phyloP scores from a whole-genome alignment of 2,797 vertebrate species.

The Cephalopachus bancanus region DNA sequence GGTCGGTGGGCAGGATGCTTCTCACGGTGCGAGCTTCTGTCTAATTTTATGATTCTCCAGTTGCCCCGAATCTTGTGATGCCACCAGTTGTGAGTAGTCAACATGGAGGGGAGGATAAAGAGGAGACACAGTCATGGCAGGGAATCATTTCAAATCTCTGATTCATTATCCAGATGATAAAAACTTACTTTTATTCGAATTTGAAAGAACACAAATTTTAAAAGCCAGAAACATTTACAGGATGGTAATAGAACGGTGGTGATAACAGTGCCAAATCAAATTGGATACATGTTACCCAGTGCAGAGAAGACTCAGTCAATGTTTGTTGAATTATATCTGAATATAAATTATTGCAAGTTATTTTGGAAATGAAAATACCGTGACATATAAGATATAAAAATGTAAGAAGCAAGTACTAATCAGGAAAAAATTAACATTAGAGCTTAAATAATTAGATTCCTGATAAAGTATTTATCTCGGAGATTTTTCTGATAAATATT shows the following conservation, averaged over 20 bases:
- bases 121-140: background rate
- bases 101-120: background rate
- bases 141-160: background rate
- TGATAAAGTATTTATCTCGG: background rate
- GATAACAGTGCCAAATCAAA: slow-evolving; percentile 15
- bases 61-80: background rate
- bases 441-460: background rate
- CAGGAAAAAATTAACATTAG: slow-evolving; percentile 20
- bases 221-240: slow-evolving; percentile 30
- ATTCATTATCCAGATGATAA: background rate
- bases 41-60: background rate
- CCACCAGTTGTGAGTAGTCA: background rate
- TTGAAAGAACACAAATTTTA: slow-evolving; percentile 46
- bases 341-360: slow-evolving; percentile 4
- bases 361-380: slow-evolving; percentile 26
- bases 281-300: background rate
- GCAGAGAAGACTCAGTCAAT: background rate
- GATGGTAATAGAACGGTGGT: background rate
- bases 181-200: slow-evolving; percentile 42
- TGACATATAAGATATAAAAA: background rate
- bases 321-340: slow-evolving; percentile 20
- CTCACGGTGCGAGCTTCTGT: fast-evolving
- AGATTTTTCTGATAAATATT: slow-evolving; percentile 14
- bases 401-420: background rate
- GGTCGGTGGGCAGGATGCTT: fast-evolving